Evolutionary conservation across 2,797 vertebrate genomes (phyloP), one percentile per base, ranked within the genome.

Genomic region (Danio kyathit): DNA sequence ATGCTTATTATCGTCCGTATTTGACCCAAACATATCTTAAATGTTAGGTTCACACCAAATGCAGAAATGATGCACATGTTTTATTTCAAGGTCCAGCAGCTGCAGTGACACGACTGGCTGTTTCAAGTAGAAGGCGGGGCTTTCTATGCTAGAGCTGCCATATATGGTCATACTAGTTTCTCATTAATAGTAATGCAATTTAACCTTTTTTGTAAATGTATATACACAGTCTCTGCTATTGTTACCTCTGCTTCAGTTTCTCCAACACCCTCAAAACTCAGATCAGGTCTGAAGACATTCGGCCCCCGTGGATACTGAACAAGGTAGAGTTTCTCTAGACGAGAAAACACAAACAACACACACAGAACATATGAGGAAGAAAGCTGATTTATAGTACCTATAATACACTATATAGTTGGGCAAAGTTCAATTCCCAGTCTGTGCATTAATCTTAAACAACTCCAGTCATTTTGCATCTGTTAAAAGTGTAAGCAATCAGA

Each of bases 271-370:
- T 97, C 95, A 84, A 96, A 91, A 86, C 92, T 91, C 14, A 99
- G 92, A 78, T 98, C 96, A 10, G 97, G 97, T 86, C 97, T 95
- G 88, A 98, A 97, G 82, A 88, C 5, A 0, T 70, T 88, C 9
- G 5, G 9, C 38, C 80, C 93, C 1, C 82, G 87, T 19, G 88
- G 90, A 5, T 89, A 90, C 90, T 96, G 92, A 60, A 99, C 94
- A 88, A 94, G 93, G 90, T 92, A 91, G 80, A 99, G 88, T 93
- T 98, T 99, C 88, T 98, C 97, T 99, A 87, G 87, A 10, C 48
- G 49, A 46, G 2, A 14, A 63, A 73, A 51, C 19, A 51, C 9
- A 13, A 69, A n/a, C 14, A 69, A n/a, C 14, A 69, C 7, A 2
- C 2, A 69, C 8, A 49, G 65, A 67, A 21, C 10, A 1, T 1